Conservation (phyloP, 1,140 invertebrate genomes). For the Caenorhabditis briggsae region DNA sequence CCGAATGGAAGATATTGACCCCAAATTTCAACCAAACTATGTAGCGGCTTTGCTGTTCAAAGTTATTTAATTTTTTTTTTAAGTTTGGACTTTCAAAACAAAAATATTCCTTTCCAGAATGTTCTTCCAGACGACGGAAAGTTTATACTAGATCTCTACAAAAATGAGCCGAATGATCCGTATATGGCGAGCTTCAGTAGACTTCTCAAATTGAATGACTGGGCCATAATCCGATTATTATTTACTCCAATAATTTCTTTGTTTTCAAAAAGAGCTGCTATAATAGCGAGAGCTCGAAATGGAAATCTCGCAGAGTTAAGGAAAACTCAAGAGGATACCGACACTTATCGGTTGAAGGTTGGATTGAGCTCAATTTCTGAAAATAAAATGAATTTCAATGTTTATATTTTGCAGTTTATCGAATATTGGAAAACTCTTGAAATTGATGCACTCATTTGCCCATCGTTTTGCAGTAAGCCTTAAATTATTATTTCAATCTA, state of each 20-base stretch:
- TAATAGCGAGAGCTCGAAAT: conserved; percentile 26
- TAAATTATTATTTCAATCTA: background rate
- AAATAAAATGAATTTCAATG: background rate
- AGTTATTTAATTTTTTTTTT: background rate
- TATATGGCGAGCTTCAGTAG: background rate
- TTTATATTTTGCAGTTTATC: conserved; percentile 67
- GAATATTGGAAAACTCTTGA: conserved; percentile 70
- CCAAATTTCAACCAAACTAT: background rate
- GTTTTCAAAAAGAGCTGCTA: background rate
- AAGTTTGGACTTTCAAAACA: background rate
- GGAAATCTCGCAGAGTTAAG: conserved; percentile 54
- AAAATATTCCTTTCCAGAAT: background rate
- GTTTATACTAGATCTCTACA: background rate
- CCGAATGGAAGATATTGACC: conserved; percentile 69
- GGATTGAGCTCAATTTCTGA: background rate
- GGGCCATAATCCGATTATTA: background rate
- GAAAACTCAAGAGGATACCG: background rate
- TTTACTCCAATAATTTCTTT: background rate
- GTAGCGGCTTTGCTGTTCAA: background rate
- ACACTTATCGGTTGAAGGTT: conserved; percentile 5
- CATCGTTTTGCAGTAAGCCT: conserved; percentile 68
- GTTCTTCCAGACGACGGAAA: background rate
- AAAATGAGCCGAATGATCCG: background rate
- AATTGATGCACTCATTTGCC: conserved; percentile 74
- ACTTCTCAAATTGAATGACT: background rate